Evolutionary conservation across 2,888 invertebrate genomes (phyloP).

Genomic region (Zygaena filipendulae): DNA sequence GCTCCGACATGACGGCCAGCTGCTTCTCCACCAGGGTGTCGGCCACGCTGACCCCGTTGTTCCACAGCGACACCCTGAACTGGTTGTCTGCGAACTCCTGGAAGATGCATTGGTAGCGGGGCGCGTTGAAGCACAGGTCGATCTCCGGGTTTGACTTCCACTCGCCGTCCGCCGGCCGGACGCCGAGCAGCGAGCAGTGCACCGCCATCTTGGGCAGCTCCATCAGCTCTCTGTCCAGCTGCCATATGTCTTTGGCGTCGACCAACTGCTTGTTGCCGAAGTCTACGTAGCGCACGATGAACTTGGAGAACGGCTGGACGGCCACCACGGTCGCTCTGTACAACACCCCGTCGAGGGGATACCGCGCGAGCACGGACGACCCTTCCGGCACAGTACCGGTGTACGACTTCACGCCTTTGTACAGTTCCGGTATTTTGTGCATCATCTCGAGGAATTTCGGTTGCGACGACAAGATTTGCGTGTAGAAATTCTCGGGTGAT

Average conservation of each 20-base stretch:
- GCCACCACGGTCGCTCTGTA: conserved; percentile 76
- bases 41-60: conserved; percentile 53
- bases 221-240: conserved; percentile 73
- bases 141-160: conserved; percentile 69
- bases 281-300: conserved; percentile 78
- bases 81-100: conserved; percentile 50
- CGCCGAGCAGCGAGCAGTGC: conserved; percentile 72
- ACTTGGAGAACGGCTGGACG: conserved; percentile 66
- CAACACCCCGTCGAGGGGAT: conserved; percentile 75
- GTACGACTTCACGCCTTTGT: conserved; percentile 62
- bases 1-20: conserved; percentile 46
- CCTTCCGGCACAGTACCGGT: conserved; percentile 61
- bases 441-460: conserved; percentile 74
- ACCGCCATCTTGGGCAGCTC: conserved; percentile 77
- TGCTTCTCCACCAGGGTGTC: conserved; percentile 56
- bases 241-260: conserved; percentile 73
- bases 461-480: conserved; percentile 62
- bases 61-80: conserved; percentile 58
- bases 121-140: conserved; percentile 71
- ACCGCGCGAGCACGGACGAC: conserved; percentile 75
- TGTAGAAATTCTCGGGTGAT: conserved; percentile 78
- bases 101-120: conserved; percentile 69
- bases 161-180: conserved; percentile 65
- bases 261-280: conserved; percentile 79
- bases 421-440: conserved; percentile 75